Percentiles rank a stretch among this genome's conserved stretches.
Evolutionary conservation across 2,113 vertebrate genomes (phyloP).

Genomic region (Megaptera novaeangliae): DNA sequence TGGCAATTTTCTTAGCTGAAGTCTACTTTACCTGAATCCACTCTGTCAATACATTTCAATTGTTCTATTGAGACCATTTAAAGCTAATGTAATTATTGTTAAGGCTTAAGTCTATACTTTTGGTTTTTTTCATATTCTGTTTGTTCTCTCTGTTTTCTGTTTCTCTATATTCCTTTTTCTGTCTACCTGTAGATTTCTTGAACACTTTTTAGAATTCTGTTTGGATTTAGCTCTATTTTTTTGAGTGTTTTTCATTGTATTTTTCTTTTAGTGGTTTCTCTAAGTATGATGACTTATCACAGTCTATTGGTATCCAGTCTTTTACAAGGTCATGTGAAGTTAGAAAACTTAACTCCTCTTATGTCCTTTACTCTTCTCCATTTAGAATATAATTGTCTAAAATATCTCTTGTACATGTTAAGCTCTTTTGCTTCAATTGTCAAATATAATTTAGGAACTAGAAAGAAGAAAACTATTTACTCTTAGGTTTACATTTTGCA

Average conservation of each 20-base stretch:
- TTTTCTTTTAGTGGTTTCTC: not conserved
- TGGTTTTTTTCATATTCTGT: not conserved
- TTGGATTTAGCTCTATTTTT: not conserved
- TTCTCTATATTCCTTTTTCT: not conserved
- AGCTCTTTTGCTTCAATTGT: not conserved
- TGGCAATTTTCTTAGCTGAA: not conserved
- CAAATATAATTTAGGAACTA: not conserved
- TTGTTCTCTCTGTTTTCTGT: not conserved
- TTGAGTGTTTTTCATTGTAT: not conserved
- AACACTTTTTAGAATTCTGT: not conserved
- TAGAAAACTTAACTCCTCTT: not conserved
- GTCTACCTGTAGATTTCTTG: not conserved
- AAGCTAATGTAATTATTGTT: not conserved
- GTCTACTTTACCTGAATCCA: not conserved
- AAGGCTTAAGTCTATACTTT: not conserved
- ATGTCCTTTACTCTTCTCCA: not conserved
- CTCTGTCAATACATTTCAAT: not conserved
- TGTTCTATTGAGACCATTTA: not conserved
- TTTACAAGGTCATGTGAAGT: not conserved
- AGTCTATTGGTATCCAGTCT: not conserved
- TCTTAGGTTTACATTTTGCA: not conserved
- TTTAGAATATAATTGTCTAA: not conserved
- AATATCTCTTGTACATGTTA: not conserved
- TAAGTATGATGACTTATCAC: not conserved
- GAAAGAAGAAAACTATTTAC: not conserved